Conservation (phyloP, 2,888 invertebrate genomes). For the Mesoligia furuncula region DNA sequence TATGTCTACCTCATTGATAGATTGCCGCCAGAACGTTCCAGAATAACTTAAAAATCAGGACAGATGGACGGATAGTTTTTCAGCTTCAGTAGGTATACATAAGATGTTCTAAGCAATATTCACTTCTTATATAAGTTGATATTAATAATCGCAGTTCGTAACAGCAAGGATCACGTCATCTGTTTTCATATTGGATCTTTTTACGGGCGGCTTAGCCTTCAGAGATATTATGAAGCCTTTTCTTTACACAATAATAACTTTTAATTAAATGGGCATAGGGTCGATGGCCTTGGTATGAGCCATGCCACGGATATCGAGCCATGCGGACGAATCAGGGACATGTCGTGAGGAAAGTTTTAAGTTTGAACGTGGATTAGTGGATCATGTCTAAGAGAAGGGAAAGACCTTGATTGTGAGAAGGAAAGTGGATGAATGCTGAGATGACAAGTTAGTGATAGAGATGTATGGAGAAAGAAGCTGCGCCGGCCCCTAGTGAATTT, state of each 20-base stretch:
- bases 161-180: conserved; percentile 45
- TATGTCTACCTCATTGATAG: neutral
- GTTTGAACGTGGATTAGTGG: neutral
- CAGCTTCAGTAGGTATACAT: neutral
- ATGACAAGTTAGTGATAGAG: neutral
- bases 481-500: neutral
- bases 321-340: conserved; percentile 10
- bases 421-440: neutral
- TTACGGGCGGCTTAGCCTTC: conserved; percentile 30
- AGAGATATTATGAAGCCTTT: conserved; percentile 33
- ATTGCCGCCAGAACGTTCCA: neutral
- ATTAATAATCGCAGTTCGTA: conserved; percentile 55
- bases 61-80: conserved; percentile 8
- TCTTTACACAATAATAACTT: conserved; percentile 29
- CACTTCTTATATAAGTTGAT: conserved; percentile 39
- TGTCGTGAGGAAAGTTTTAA: conserved; percentile 1
- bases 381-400: no score
- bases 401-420: neutral
- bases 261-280: conserved; percentile 18
- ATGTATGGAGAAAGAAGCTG: neutral
- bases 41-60: neutral
- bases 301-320: neutral
- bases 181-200: conserved; percentile 60
- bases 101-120: conserved; percentile 52
- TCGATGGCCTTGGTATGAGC: neutral